phyloP scores from a whole-genome alignment of 2,113 vertebrate genomes.

The Benitochromis conjunctus region DNA sequence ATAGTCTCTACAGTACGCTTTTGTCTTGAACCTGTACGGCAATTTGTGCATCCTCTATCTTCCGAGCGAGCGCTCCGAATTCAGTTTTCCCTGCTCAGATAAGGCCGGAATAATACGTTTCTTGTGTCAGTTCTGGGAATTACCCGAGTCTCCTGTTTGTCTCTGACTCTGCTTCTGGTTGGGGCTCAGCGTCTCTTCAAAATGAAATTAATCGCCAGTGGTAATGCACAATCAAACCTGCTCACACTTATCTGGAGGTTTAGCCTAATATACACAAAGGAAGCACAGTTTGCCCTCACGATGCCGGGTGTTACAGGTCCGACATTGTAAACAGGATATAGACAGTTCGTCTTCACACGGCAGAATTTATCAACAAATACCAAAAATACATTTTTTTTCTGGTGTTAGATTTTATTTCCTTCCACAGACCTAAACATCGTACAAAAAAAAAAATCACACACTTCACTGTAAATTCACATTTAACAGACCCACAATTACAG shows the following conservation, averaged over 20 bases:
- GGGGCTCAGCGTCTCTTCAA: conserved; percentile 1
- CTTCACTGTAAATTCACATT: not conserved
- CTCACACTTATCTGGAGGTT: conserved; percentile 27
- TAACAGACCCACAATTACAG: not conserved
- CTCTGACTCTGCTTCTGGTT: conserved; percentile 17
- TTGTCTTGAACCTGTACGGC: not conserved
- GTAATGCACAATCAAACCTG: not conserved
- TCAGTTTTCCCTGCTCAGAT: conserved; percentile 44
- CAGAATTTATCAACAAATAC: not conserved
- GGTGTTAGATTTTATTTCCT: not conserved
- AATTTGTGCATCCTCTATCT: conserved; percentile 22
- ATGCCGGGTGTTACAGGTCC: not conserved
- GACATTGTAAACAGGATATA: not conserved
- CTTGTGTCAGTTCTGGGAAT: conserved; percentile 52
- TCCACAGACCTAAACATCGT: not conserved
- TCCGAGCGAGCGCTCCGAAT: not conserved
- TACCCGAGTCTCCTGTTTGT: conserved; percentile 23
- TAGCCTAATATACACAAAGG: conserved; percentile 20
- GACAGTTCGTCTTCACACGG: not conserved
- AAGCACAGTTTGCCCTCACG: conserved; percentile 14
- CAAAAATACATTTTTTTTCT: not conserved
- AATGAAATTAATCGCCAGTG: conserved; percentile 44
- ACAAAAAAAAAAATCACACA: not conserved
- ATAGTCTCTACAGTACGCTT: not conserved
- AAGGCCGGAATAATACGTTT: conserved; percentile 42